Conservation (phyloP, 2,888 invertebrate genomes). For the Heliothis peltigera region DNA sequence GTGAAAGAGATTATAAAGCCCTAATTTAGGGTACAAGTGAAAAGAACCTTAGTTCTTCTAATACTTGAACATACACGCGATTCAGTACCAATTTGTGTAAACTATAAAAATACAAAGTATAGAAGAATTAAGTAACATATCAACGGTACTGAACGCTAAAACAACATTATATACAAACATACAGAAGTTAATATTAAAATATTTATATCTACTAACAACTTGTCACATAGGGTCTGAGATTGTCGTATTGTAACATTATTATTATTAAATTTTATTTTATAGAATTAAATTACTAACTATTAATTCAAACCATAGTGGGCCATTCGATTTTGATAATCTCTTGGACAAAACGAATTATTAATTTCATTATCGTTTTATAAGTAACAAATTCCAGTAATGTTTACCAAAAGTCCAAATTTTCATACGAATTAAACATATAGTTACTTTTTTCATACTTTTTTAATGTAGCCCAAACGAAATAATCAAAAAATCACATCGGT, state of each 20-base stretch:
- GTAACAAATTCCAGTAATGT: conserved; percentile 15
- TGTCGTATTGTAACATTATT: conserved; percentile 39
- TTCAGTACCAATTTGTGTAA: conserved; percentile 66
- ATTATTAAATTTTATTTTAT: conserved; percentile 36
- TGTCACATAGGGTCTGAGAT: conserved; percentile 56
- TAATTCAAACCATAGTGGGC: conserved; percentile 18
- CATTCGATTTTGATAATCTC: conserved; percentile 15
- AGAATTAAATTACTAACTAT: conserved; percentile 15
- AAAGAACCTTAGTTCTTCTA: conserved; percentile 89
- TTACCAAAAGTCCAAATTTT: conserved; percentile 11
- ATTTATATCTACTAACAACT: conserved; percentile 54
- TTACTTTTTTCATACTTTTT: neutral
- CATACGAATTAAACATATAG: neutral
- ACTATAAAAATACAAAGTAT: conserved; percentile 60
- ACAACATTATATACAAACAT: conserved; percentile 67
- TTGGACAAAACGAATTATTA: conserved; percentile 1
- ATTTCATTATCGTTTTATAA: neutral
- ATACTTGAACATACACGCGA: conserved; percentile 81
- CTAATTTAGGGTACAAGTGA: conserved; percentile 90
- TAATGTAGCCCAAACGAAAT: conserved; percentile 15
- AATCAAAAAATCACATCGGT: conserved; percentile 46
- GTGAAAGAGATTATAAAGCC: conserved; percentile 87
- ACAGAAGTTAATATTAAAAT: conserved; percentile 49
- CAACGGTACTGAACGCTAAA: conserved; percentile 60
- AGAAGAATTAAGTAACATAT: conserved; percentile 56